A percentile compares a stretch with the other conserved stretches of the same genome.
These are phyloP conservation scores for Xenopus borealis DNA, from an alignment of 2,113 vertebrate genomes.

Conservation along the genomic window DNA sequence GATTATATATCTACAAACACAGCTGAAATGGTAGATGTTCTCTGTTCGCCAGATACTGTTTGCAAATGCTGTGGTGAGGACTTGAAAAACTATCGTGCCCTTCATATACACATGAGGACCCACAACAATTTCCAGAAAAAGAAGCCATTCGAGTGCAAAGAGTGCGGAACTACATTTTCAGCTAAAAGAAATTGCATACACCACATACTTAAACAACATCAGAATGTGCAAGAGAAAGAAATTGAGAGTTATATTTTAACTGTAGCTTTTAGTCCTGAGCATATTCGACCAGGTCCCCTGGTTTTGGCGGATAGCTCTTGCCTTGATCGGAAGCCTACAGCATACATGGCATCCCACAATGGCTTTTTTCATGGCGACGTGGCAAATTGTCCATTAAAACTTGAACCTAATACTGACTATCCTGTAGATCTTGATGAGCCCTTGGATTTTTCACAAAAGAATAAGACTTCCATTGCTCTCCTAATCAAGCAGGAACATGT, in stretches of 20 bases:
- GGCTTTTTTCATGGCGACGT: constrained; percentile 49
- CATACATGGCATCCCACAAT: constrained; percentile 63
- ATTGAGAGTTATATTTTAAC: constrained; percentile 86
- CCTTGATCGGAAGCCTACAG: constrained; percentile 59
- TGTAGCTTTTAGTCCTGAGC: constrained; percentile 57
- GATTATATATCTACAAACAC: constrained; percentile 84
- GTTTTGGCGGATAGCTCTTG: constrained; percentile 59
- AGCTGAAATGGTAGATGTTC: constrained; percentile 66
- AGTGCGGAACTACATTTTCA: constrained; percentile 84
- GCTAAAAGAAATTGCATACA: constrained; percentile 95
- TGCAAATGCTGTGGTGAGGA: constrained; percentile 89
- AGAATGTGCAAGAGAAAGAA: constrained; percentile 86
- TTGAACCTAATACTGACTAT: constrained; percentile 69
- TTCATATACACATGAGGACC: constrained; percentile 90
- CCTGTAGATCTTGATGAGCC: constrained; percentile 79
- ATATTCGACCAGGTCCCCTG: constrained; percentile 50
- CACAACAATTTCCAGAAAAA: constrained; percentile 89
- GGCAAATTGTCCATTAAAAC: constrained; percentile 66
- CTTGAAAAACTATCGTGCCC: constrained; percentile 84
- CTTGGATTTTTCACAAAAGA: constrained; percentile 88
- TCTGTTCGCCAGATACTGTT: constrained; percentile 75
- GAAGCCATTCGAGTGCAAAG: constrained; percentile 90
- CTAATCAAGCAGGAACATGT: constrained; percentile 77
- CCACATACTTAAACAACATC: constrained; percentile 92
- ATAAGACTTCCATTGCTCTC: constrained; percentile 62